Evolutionary conservation across 2,888 invertebrate genomes (phyloP), one percentile per base, ranked within the genome.

Genomic region (Empis stercorea): DNA sequence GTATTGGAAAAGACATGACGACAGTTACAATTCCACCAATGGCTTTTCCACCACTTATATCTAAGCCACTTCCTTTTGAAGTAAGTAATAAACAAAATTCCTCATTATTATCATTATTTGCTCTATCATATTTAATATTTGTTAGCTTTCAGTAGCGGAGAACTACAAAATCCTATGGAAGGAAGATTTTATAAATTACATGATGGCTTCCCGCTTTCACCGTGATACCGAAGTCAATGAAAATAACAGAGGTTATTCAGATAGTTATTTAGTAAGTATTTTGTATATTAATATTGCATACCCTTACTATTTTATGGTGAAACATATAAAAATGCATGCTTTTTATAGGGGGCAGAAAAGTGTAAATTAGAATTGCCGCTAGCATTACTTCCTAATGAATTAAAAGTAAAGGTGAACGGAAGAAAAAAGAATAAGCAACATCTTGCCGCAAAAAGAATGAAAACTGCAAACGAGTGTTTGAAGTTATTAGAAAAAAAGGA

Each of bases 151-250:
- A 39, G 71, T 75, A 9, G 76, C 82, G 30, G 73, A 78, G 17
- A 81, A 80, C 55, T 85, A 84, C 59, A 75, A 84, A 64, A 66
- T 84, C 11, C 76, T 82, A 39, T 74, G 85, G 51, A 81, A 82
- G 59, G 81, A 82, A 56, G 81, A 83, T 56, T 84, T 80, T 56
- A 74, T 82, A 10, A 84, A 81, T 53, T 78, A 75, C 55, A 75
- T 84, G 69, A 76, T 79, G 46, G 79, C 84, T 48, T 84, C 84
- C 0, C 76, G 79, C 0, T 68, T 67, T 39, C 67, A 60, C 38
- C 50, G n/a, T 65, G 1, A 51, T 58, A 11, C 58, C 62, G 46
- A 54, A 57, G 52, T 47, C 32, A 17, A 51, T 40, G 51, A 45
- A 4, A 48, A 43, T 15, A 54, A 55, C 14, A 54, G 57, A 37